Percentiles rank a stretch among this genome's conserved stretches.
Evolutionary conservation across 2,113 vertebrate genomes (phyloP).

Genomic region (Barnardius zonarius): DNA sequence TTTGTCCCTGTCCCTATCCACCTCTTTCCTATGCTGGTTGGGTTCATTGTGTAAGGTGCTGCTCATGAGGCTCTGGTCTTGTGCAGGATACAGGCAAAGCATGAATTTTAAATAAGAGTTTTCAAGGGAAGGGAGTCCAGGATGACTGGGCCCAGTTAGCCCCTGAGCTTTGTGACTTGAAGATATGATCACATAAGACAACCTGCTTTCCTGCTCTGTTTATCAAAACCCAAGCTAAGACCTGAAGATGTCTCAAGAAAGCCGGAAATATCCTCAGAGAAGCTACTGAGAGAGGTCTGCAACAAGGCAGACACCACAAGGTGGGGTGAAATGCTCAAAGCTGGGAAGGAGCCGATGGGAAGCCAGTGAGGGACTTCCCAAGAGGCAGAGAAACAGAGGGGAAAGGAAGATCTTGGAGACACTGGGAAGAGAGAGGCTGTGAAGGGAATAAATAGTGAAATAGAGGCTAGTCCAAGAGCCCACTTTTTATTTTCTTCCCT

Average conservation of each 20-base stretch:
- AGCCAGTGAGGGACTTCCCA: background rate
- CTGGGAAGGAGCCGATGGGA: background rate
- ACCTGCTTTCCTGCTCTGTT: background rate
- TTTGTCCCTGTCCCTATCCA: fast-evolving
- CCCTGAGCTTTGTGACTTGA: background rate
- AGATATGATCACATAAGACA: background rate
- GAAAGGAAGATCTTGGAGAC: background rate
- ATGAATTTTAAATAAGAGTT: background rate
- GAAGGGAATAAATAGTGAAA: background rate
- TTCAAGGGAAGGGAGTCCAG: background rate
- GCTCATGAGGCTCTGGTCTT: background rate
- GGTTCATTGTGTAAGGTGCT: background rate
- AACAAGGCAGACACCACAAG: background rate
- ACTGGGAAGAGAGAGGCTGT: background rate
- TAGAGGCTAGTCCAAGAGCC: background rate
- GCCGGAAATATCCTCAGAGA: background rate
- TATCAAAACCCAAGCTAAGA: background rate
- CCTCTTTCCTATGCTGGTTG: background rate
- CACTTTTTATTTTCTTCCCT: background rate
- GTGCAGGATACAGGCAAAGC: background rate
- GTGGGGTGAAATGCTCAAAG: background rate
- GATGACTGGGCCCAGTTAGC: background rate
- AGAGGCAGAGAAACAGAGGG: background rate
- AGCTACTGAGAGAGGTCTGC: background rate
- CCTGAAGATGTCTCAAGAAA: background rate